Conservation (phyloP, 2,113 vertebrate species). For the Plecotus auritus region DNA sequence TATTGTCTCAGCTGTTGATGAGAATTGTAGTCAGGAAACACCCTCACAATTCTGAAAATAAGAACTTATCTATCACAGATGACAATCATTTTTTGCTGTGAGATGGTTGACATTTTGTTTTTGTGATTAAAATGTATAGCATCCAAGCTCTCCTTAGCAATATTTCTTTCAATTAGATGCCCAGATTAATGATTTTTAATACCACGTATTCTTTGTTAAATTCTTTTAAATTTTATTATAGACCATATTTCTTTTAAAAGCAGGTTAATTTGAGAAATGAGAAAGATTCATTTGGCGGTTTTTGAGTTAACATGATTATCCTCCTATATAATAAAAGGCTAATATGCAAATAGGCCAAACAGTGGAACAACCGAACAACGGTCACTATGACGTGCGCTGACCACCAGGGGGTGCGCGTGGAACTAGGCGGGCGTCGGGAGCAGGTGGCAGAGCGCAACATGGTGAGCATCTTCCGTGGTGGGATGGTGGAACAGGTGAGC, state of each 20-base stretch:
- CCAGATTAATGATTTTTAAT: slow-evolving; percentile 61
- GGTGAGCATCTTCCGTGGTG: no score
- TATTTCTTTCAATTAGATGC: slow-evolving; percentile 48
- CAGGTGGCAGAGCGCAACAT: no score
- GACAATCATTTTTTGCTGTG: not conserved
- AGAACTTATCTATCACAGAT: not conserved
- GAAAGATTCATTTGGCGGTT: slow-evolving; percentile 55
- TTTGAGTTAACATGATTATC: slow-evolving; percentile 62
- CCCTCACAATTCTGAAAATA: slow-evolving; percentile 43
- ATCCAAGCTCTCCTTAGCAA: not conserved
- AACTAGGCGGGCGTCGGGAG: no score
- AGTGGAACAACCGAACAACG: no score
- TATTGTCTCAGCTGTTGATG: slow-evolving; percentile 34
- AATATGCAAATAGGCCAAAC: no score
- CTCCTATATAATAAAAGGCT: not conserved
- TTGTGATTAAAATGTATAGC: slow-evolving; percentile 52
- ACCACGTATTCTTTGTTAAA: slow-evolving; percentile 49
- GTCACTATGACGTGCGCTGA: no score
- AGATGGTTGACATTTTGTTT: not conserved
- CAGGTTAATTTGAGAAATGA: slow-evolving; percentile 58
- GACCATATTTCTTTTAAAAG: slow-evolving; percentile 52
- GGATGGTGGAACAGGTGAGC: no score
- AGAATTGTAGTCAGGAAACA: slow-evolving; percentile 49
- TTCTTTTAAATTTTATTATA: slow-evolving; percentile 62
- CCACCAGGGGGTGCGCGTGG: no score